Evolutionary conservation across 2,113 vertebrate genomes (phyloP).

Genomic region (Aramus guarauna): DNA sequence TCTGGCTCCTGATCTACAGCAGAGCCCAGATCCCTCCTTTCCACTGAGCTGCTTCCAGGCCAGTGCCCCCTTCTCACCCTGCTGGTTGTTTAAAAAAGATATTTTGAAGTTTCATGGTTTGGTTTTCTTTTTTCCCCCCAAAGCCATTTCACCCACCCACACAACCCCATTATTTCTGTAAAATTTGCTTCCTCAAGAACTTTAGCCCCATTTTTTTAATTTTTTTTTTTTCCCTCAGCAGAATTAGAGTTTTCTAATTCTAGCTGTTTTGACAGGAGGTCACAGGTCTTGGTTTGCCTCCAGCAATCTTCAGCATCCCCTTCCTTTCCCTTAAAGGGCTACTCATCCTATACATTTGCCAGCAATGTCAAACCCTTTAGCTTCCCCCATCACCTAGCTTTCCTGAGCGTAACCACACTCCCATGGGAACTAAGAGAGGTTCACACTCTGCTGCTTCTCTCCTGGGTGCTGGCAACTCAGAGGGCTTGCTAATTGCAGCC

Average conservation of each 20-base stretch:
- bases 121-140: fast-evolving
- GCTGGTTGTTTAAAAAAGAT: neutral
- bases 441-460: neutral
- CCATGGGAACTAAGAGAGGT: neutral
- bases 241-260: neutral
- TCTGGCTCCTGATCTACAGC: neutral
- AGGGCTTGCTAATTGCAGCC: neutral
- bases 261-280: neutral
- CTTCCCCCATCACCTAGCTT: neutral
- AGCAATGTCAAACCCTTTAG: neutral
- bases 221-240: neutral
- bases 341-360: neutral
- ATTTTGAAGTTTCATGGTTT: neutral
- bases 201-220: neutral
- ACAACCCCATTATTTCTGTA: neutral
- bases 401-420: neutral
- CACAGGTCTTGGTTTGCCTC: neutral
- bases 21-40: neutral
- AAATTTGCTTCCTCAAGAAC: neutral
- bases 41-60: neutral
- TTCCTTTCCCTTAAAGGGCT: neutral
- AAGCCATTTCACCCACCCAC: neutral
- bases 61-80: neutral
- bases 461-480: neutral
- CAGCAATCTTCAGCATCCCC: neutral